phyloP scores from a whole-genome alignment of 2,888 invertebrate genomes.

The Acanthosoma haemorrhoidale region DNA sequence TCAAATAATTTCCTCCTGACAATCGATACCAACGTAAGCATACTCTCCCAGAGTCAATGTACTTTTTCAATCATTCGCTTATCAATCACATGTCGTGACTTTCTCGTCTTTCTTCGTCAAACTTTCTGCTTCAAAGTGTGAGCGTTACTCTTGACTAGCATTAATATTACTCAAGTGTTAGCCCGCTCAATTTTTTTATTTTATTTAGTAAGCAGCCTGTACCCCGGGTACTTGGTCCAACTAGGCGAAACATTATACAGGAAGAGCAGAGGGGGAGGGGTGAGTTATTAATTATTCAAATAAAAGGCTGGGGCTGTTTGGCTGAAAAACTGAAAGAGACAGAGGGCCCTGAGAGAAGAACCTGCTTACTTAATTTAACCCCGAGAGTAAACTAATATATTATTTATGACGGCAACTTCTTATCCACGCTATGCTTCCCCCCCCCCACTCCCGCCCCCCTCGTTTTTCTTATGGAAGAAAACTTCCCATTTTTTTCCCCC shows the following conservation, averaged over 20 bases:
- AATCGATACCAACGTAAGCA: too few relatives aligned
- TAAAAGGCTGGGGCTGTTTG: slow-evolving; percentile 8
- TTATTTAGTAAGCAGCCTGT: slow-evolving; percentile 1
- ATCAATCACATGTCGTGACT: too few relatives aligned
- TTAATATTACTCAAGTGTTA: too few relatives aligned
- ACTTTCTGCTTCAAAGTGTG: too few relatives aligned
- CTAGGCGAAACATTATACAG: not conserved
- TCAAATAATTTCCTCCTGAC: too few relatives aligned
- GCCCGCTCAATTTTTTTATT: too few relatives aligned
- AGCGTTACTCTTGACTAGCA: too few relatives aligned
- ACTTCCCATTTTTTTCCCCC: slow-evolving; percentile 15
- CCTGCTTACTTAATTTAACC: slow-evolving; percentile 30
- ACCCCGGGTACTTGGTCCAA: slow-evolving; percentile 1
- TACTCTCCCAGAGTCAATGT: too few relatives aligned
- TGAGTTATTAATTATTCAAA: slow-evolving; percentile 22
- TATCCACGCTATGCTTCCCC: not conserved
- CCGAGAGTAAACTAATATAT: slow-evolving; percentile 26
- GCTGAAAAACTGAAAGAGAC: slow-evolving; percentile 2
- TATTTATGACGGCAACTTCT: slow-evolving; percentile 30
- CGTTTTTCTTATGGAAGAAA: slow-evolving; percentile 28
- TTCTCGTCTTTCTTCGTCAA: too few relatives aligned
- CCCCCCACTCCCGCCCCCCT: too few relatives aligned
- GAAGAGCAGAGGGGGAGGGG: not conserved
- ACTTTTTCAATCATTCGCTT: too few relatives aligned
- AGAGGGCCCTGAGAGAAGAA: not conserved